Base-by-base conservation (phyloP, 2,888 invertebrate genomes). In the Acanthosoma haemorrhoidale region DNA sequence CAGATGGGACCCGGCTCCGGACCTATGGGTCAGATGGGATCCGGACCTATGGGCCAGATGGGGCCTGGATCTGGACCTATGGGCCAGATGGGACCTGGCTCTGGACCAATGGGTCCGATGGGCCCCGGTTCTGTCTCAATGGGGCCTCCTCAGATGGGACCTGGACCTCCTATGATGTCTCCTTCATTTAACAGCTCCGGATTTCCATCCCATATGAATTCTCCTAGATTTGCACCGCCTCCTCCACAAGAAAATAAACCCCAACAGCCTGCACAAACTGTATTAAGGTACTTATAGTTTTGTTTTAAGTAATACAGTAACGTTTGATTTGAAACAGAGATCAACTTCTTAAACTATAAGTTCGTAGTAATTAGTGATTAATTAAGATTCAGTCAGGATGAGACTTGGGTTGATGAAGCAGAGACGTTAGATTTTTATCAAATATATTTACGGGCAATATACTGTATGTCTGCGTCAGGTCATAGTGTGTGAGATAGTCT, bases 251-350 rank as follows among this genome's bases (percentile, higher is more conserved):
- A 60, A 16, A 58, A 61, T 29, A 68, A 61, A 58, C 63, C 67
- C 11, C 70, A 63, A n/a, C 70, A 68, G 57, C 71, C 71, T 31
- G 74, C 70, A 11, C 69, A 71, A 51, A 61, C 72, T 21, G 74
- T 74, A 36, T 63, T 74, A 4, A 74, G 74, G 73, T 74, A 71
- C 38, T 4, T 64, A 29, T 18, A n/a, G n/a, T n/a, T n/a, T 51
- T 58, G 15, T 58, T 6, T 36, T 13, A 11, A 11, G 41, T 6
- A n/a, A 41, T 11, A n/a, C 15, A 5, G 15, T 13, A 41, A 5
- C 41, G 15, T 41, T n/a, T 15, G 15, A 41, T 41, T n/a, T n/a
- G n/a, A n/a, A n/a, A n/a, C n/a, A n/a, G n/a, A n/a, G n/a, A n/a
- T n/a, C n/a, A n/a, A n/a, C n/a, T n/a, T n/a, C n/a, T n/a, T n/a